These are phyloP conservation scores for Pogonognathellus flavescens DNA, from an alignment of 1,140 invertebrate genomes.

Conservation along the genomic window DNA sequence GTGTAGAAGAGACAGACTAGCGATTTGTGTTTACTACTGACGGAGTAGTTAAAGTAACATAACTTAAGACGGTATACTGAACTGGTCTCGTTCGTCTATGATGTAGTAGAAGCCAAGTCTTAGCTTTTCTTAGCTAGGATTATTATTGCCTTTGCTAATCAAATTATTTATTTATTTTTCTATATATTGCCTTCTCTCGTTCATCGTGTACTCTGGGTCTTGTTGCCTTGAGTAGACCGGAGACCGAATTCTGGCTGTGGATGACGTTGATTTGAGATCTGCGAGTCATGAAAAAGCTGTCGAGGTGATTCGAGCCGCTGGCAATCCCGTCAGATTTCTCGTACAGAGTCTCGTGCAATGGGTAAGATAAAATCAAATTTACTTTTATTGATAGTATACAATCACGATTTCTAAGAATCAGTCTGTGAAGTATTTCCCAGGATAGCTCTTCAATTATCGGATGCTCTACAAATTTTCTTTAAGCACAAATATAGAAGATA, in stretches of 20 bases:
- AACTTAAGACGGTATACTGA: not conserved
- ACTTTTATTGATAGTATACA: constrained; percentile 19
- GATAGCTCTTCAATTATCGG: too few species aligned
- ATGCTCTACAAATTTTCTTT: too few species aligned
- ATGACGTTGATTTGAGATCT: constrained; percentile 88
- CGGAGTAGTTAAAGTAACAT: not conserved
- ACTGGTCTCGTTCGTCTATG: not conserved
- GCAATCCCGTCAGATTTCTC: constrained; percentile 89
- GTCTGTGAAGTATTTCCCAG: too few species aligned
- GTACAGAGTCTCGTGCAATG: constrained; percentile 91
- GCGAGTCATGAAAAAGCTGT: constrained; percentile 95
- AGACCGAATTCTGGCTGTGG: constrained; percentile 93
- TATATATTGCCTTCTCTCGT: not conserved
- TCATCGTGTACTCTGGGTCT: not conserved
- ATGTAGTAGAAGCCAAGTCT: not conserved
- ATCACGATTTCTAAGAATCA: too few species aligned
- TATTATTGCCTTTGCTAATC: constrained; percentile 33
- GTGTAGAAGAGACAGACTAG: not conserved
- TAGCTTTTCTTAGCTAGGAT: constrained; percentile 1
- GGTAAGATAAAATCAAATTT: constrained; percentile 73
- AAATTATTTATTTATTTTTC: constrained; percentile 37
- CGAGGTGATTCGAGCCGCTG: constrained; percentile 92
- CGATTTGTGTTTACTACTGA: not conserved
- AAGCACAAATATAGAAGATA: too few species aligned
- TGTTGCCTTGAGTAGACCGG: constrained; percentile 76